Evolutionary conservation across 1,140 invertebrate species (phyloP).

Genomic region (Brachystomella parvula): DNA sequence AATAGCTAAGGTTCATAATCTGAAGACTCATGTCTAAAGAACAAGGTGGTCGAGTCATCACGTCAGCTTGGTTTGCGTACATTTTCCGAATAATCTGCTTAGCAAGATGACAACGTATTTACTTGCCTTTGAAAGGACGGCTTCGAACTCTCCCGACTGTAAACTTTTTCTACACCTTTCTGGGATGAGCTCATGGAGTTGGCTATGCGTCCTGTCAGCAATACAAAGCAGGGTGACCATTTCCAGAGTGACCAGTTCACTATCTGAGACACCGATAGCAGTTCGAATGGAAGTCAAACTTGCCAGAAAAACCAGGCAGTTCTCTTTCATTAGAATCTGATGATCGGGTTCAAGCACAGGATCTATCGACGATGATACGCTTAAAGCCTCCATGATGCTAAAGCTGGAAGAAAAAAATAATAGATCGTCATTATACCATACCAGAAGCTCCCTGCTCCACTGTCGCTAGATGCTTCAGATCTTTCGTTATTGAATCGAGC

Average conservation of each 20-base stretch:
- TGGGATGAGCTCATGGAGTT: constrained; percentile 88
- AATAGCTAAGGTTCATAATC: no score
- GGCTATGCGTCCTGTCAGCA: constrained; percentile 88
- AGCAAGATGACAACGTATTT: no score
- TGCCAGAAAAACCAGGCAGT: constrained; percentile 79
- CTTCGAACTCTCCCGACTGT: constrained; percentile 82
- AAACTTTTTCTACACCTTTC: constrained; percentile 79
- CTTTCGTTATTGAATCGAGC: no score
- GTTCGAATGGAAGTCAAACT: constrained; percentile 83
- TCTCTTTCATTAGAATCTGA: constrained; percentile 82
- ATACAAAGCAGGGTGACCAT: constrained; percentile 88
- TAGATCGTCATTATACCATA: no score
- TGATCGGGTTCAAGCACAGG: constrained; percentile 61
- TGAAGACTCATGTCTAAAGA: no score
- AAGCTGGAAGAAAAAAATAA: constrained; percentile 56
- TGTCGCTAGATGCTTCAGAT: no score
- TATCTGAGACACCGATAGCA: constrained; percentile 71
- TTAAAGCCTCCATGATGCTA: constrained; percentile 75
- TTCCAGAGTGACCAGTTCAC: constrained; percentile 71
- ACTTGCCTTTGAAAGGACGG: constrained; percentile 61
- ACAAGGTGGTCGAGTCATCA: no score
- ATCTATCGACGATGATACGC: constrained; percentile 56
- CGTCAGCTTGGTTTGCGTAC: no score
- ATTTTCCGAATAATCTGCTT: no score
- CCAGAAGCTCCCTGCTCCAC: no score